These are phyloP conservation scores for Phorcus lineatus DNA, from an alignment of 2,888 invertebrate species.

Conservation along the genomic window DNA sequence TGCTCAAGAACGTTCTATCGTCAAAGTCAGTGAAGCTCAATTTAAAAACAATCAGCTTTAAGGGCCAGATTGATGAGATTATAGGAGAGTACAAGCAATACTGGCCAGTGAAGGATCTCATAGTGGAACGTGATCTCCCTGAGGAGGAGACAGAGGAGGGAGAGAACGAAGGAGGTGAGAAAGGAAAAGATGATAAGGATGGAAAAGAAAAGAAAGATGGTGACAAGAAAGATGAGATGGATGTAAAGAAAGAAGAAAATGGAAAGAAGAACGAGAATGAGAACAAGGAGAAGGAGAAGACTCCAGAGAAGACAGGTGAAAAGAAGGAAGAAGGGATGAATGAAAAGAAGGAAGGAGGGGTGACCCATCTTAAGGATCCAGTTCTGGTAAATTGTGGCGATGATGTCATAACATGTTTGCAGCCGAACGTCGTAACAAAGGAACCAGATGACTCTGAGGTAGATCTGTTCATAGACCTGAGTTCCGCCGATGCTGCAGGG, in stretches of 20 bases:
- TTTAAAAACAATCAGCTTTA: slow-evolving; percentile 71
- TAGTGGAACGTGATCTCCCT: slow-evolving; percentile 56
- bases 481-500: slow-evolving; percentile 48
- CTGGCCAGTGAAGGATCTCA: slow-evolving; percentile 71
- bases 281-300: slow-evolving; percentile 28
- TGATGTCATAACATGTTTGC: neutral
- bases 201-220: slow-evolving; percentile 20
- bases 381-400: neutral
- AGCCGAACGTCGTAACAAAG: neutral
- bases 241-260: slow-evolving; percentile 39
- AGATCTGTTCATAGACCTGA: slow-evolving; percentile 64
- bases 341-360: neutral
- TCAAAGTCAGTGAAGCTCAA: slow-evolving; percentile 69
- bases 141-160: slow-evolving; percentile 39
- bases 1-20: slow-evolving; percentile 70
- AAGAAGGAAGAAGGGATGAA: neutral
- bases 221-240: slow-evolving; percentile 36
- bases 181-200: slow-evolving; percentile 30
- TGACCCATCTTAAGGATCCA: neutral
- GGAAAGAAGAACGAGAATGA: slow-evolving; percentile 44
- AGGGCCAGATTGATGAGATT: slow-evolving; percentile 71
- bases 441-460: slow-evolving; percentile 54
- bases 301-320: neutral
- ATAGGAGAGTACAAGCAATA: slow-evolving; percentile 67
- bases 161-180: slow-evolving; percentile 48